These are phyloP conservation scores for Mobula birostris DNA, from an alignment of 2,113 vertebrate species.

Conservation along the genomic window DNA sequence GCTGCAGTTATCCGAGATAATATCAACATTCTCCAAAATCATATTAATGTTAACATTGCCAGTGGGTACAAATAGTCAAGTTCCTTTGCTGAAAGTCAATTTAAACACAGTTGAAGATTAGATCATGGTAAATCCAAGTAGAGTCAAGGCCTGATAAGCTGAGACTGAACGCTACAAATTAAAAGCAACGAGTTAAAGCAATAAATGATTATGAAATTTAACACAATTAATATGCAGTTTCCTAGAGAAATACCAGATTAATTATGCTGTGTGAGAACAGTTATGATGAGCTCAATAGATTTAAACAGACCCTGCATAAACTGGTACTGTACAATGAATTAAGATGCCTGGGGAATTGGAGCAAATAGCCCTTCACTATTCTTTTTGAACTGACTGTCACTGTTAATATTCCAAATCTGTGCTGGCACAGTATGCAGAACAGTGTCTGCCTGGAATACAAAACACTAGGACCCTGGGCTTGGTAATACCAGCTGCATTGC, in stretches of 20 bases:
- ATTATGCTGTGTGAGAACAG: not conserved
- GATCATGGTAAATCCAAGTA: conserved; percentile 23
- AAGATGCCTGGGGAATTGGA: conserved; percentile 30
- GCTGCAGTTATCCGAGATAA: not conserved
- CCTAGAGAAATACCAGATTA: conserved; percentile 3
- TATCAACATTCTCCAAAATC: conserved; percentile 18
- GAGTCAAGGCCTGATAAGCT: conserved; percentile 22
- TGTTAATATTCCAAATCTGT: conserved; percentile 34
- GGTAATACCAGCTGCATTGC: not conserved
- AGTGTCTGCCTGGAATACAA: not conserved
- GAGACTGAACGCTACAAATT: conserved; percentile 1
- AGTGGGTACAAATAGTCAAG: conserved; percentile 18
- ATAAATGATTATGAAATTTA: conserved; percentile 24
- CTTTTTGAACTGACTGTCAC: conserved; percentile 31
- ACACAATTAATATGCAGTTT: conserved; percentile 21
- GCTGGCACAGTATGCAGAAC: not conserved
- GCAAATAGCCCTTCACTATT: conserved; percentile 33
- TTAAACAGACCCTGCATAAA: conserved; percentile 13
- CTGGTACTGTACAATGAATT: conserved; percentile 21
- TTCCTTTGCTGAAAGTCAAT: conserved; percentile 5
- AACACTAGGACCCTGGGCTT: not conserved
- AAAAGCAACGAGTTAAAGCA: conserved; percentile 29
- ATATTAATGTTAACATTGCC: conserved; percentile 26
- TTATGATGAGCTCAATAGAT: conserved; percentile 25
- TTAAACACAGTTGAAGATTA: conserved; percentile 15